phyloP scores from a whole-genome alignment of 2,888 invertebrate species.

The Drosophila kambysellisi region DNA sequence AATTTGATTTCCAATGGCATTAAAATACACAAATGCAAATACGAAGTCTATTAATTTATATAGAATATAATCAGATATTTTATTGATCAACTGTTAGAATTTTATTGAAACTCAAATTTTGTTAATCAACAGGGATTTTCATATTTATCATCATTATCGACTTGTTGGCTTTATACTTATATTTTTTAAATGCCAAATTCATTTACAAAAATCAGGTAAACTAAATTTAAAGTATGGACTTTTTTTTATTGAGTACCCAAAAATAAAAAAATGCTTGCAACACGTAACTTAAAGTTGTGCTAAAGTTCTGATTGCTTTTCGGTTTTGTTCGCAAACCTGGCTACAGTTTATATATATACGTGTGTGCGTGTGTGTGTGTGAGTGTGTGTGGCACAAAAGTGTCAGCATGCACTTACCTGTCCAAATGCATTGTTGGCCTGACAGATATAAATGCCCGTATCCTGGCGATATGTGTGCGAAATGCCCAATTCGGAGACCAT shows the following conservation, averaged over 20 bases:
- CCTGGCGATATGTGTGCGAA: constrained; percentile 93
- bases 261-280: constrained; percentile 4
- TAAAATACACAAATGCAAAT: not conserved
- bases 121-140: not conserved
- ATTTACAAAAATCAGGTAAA: not conserved
- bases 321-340: constrained; percentile 3
- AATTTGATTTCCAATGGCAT: no score
- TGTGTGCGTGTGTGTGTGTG: constrained; percentile 16
- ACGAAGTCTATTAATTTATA: not conserved
- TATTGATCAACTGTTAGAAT: not conserved
- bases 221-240: not conserved
- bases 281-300: constrained; percentile 13
- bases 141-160: not conserved
- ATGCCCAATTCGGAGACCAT: constrained; percentile 94
- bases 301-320: constrained; percentile 25
- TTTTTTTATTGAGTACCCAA: not conserved
- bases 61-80: not conserved
- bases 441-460: constrained; percentile 95
- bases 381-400: constrained; percentile 59
- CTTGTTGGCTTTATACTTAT: not conserved
- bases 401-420: constrained; percentile 87
- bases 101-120: not conserved
- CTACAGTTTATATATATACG: not conserved
- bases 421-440: constrained; percentile 95
- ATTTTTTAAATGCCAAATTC: not conserved